Evolutionary conservation across 2,888 invertebrate genomes (phyloP), one percentile per base, ranked within the genome.

Genomic region (Frankliniella intonsa): DNA sequence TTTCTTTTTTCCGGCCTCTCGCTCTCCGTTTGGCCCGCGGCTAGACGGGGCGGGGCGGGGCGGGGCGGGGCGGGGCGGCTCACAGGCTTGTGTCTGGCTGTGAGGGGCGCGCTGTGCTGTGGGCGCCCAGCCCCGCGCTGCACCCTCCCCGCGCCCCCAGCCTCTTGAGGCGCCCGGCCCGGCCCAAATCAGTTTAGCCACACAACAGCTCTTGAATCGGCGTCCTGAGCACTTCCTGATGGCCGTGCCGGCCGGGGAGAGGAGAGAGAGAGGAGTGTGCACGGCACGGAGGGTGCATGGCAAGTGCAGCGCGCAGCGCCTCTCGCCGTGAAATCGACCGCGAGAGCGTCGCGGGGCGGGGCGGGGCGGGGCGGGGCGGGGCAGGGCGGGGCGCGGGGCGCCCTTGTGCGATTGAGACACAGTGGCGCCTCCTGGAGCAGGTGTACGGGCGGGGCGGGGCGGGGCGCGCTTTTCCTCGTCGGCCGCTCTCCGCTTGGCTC

Each of bases 171-270:
- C 3, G n/a, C n/a, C 55, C 55, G 17, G 17, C 62, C 62, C 17
- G 62, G 17, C 62, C 62, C 69, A 76, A 76, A 76, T 76, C 69
- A 25, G 69, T 76, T 76, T 76, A 76, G 25, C 69, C 69, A 25
- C 62, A 62, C 22, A 76, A 76, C 69, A 76, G 69, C 69, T 25
- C 69, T 76, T 76, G 69, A 69, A 22, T 69, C 17, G 22, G 69
- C 69, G 55, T 55, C 25, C 69, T 25, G 69, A 76, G 69, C 69
- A 76, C 62, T 62, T 62, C 62, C 62, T 62, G 69, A 76, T 25
- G 69, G 69, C 25, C 69, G 69, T 7, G 62, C 62, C 17, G 62
- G 62, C 62, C 62, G 62, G 62, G 62, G 7, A 0, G 62, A n/a
- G 0, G 14, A 12, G 62, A n/a, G 62, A 7, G 62, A 7, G 62